A percentile compares a stretch with the other conserved stretches of the same genome.
Conservation (phyloP, 2,797 vertebrate genomes). For the Linurgus olivaceus region DNA sequence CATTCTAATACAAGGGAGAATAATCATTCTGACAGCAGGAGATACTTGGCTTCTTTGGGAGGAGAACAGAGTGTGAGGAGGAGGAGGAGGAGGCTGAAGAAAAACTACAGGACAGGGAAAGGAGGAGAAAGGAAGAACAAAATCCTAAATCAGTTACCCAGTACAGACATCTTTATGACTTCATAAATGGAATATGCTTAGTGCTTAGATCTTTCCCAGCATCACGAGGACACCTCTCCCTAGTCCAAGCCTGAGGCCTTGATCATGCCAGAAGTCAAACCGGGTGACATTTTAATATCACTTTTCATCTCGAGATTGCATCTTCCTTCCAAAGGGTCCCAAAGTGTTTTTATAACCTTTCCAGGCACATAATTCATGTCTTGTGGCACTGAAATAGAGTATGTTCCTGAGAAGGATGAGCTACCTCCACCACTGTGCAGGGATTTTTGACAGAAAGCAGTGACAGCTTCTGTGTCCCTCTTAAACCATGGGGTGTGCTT, state of each 20-base stretch:
- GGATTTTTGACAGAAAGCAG: not conserved
- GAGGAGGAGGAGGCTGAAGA: not conserved
- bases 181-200: slow-evolving; percentile 47
- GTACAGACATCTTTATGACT: slow-evolving; percentile 48
- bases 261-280: slow-evolving; percentile 5
- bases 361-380: not conserved
- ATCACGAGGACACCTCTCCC: not conserved
- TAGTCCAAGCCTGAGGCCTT: not conserved
- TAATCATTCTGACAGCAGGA: not conserved
- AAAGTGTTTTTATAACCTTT: slow-evolving; percentile 33
- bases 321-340: slow-evolving; percentile 16
- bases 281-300: slow-evolving; percentile 4
- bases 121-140: slow-evolving; percentile 1
- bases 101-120: not conserved
- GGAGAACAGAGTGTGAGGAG: not conserved
- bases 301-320: slow-evolving; percentile 28
- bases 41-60: not conserved
- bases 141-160: slow-evolving; percentile 38
- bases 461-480: not conserved
- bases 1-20: not conserved
- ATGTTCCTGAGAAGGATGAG: not conserved
- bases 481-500: not conserved
- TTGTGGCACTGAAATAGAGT: not conserved
- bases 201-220: not conserved
- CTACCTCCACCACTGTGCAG: not conserved